These are phyloP conservation scores for Sciaenops ocellatus DNA, from an alignment of 2,797 vertebrate genomes.

Conservation along the genomic window DNA sequence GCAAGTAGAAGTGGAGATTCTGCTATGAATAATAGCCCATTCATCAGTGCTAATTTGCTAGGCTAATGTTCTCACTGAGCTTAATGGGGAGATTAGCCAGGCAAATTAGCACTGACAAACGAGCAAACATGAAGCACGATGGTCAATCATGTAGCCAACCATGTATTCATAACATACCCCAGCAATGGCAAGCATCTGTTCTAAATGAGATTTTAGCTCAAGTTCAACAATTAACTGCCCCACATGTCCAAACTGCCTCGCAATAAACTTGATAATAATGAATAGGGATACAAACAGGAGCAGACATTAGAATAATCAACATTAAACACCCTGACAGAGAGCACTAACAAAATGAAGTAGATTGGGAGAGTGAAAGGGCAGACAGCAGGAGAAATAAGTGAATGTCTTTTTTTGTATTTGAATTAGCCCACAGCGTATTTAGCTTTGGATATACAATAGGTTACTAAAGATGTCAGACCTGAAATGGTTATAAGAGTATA, in stretches of 20 bases:
- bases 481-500: neutral
- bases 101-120: constrained; percentile 81
- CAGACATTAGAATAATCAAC: constrained; percentile 15
- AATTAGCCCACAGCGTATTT: neutral
- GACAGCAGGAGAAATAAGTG: neutral
- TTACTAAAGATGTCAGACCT: neutral
- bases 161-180: constrained; percentile 56
- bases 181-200: constrained; percentile 68
- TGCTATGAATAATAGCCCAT: constrained; percentile 77
- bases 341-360: neutral
- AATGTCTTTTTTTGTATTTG: neutral
- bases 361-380: neutral
- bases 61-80: constrained; percentile 78
- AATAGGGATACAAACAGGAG: constrained; percentile 25
- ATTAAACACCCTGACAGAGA: constrained; percentile 27
- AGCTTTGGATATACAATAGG: neutral
- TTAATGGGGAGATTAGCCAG: constrained; percentile 79
- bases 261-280: constrained; percentile 35
- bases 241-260: constrained; percentile 15
- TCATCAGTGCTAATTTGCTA: constrained; percentile 80
- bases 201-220: constrained; percentile 55
- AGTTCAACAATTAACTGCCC: constrained; percentile 52
- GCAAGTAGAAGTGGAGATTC: constrained; percentile 55
- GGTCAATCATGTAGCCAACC: constrained; percentile 73
- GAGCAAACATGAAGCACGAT: constrained; percentile 71